Evolutionary conservation across 2,797 vertebrate species (phyloP).

Genomic region (Liparis tanakae): DNA sequence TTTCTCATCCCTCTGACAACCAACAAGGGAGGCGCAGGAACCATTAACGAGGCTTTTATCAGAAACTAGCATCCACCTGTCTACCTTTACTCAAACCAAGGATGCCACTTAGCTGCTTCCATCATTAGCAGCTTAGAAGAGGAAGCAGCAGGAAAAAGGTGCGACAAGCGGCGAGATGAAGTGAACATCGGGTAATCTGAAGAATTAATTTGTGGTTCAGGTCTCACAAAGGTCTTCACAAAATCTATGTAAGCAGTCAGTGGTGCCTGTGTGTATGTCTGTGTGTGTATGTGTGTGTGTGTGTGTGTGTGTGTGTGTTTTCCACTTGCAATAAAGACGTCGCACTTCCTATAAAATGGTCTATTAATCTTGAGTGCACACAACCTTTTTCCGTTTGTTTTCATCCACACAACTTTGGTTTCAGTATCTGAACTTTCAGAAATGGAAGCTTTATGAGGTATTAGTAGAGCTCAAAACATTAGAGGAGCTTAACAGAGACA

Average conservation of each 20-base stretch:
- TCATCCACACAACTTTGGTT: constrained; percentile 33
- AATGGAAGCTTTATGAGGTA: constrained; percentile 49
- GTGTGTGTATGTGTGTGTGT: not conserved
- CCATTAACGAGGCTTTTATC: no score
- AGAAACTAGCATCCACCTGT: not conserved
- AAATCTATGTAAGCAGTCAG: constrained; percentile 5
- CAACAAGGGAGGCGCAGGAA: not conserved
- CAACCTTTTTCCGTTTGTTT: constrained; percentile 46
- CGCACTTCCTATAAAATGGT: constrained; percentile 35
- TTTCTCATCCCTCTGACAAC: constrained; percentile 24
- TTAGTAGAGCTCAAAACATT: constrained; percentile 52
- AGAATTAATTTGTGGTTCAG: not conserved
- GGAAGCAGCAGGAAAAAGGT: not conserved
- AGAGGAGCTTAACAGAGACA: constrained; percentile 39
- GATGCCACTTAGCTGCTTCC: constrained; percentile 9
- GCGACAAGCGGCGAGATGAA: not conserved
- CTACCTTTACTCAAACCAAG: constrained; percentile 14
- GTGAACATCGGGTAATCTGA: not conserved
- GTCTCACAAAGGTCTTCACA: constrained; percentile 19
- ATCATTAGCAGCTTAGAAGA: not conserved
- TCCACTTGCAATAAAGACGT: no score
- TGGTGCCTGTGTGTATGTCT: not conserved
- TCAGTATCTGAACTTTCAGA: constrained; percentile 48
- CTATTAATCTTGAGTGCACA: constrained; percentile 45
- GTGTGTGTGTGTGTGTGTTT: not conserved